Base-by-base conservation (phyloP, 2,888 invertebrate species). In the Dicyrtoma fusca region DNA sequence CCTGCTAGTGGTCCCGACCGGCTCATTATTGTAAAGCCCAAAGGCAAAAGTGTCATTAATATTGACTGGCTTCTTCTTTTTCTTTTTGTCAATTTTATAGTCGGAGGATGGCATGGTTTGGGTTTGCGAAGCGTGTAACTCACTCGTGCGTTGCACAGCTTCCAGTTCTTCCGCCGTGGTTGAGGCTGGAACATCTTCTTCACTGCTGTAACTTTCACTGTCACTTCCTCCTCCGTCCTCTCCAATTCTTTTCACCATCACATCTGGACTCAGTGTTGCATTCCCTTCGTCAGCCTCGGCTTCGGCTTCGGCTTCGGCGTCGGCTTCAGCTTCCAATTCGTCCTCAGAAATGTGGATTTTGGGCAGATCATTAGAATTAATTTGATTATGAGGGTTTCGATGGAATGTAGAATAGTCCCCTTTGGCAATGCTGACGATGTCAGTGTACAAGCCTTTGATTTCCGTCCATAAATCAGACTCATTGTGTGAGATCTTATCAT, bases 391-490 rank as follows among this genome's bases (percentile, higher is more conserved):
- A 4, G 25, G 26, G 13, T 17, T 21, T 14, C 59, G 1, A 19
- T 68, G 34, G 62, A 69, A n/a, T 69, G 53, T 6, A 63, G 42
- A 45, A 51, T 75, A 78, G 14, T 79, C 79, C 17, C 80, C 80
- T 14, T 76, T 74, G 45, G 77, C 76, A 44, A 80, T 65, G 49
- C 72, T 77, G 0, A 74, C 74, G 19, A 80, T 63, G 57, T 80
- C 80, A 26, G 71, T 75, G 74, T 80, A 80, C 14, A 77, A 74
- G 1, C 79, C 80, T 69, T 80, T 80, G 72, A 80, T 74, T 61
- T 80, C 80, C 0, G 72, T 63, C 80, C 80, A 80, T 5, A 80
- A 49, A 25, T 80, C 79, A 0, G 75, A 19, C 13, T 70, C 69
- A 44, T 74, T 72, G 0, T 74, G 71, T 8, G 70, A 62, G 34